Evolutionary conservation across 2,888 invertebrate genomes (phyloP).

Genomic region (Petrophora chlorosata): DNA sequence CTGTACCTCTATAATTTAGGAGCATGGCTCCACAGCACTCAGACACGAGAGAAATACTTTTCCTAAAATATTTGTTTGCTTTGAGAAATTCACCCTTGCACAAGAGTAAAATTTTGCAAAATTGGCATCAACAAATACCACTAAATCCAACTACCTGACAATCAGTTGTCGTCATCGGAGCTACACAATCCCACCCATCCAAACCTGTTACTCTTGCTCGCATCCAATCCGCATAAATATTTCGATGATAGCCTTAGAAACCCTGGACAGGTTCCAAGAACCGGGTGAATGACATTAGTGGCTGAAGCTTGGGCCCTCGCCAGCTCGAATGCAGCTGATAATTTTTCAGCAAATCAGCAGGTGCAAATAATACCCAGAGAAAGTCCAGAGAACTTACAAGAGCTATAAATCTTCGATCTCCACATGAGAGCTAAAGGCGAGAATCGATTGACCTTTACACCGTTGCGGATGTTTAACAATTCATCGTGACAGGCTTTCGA

Average conservation of each 20-base stretch:
- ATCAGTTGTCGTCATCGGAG: background rate
- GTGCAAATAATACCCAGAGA: slow-evolving; percentile 19
- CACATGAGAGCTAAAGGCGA: background rate
- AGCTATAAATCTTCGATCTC: background rate
- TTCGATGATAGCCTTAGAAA: slow-evolving; percentile 37
- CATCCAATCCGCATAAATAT: slow-evolving; percentile 43
- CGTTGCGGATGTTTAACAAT: slow-evolving; percentile 1
- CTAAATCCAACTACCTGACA: too few species aligned
- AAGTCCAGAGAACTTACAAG: background rate
- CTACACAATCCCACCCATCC: background rate
- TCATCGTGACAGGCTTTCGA: slow-evolving; percentile 8
- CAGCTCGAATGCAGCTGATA: slow-evolving; percentile 30
- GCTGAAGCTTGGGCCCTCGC: slow-evolving; percentile 39
- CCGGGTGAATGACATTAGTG: slow-evolving; percentile 46
- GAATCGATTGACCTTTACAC: slow-evolving; percentile 5
- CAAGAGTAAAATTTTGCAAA: background rate
- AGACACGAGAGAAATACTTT: too few species aligned
- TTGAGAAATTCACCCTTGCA: background rate
- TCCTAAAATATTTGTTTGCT: too few species aligned
- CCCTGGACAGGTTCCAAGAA: slow-evolving; percentile 44
- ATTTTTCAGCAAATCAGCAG: slow-evolving; percentile 31
- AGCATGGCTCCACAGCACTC: too few species aligned
- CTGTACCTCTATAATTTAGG: too few species aligned
- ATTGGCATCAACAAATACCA: slow-evolving; percentile 4
- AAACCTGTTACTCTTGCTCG: slow-evolving; percentile 27